Conservation (phyloP, 1,140 invertebrate genomes). For the Drosophila nikananu region DNA sequence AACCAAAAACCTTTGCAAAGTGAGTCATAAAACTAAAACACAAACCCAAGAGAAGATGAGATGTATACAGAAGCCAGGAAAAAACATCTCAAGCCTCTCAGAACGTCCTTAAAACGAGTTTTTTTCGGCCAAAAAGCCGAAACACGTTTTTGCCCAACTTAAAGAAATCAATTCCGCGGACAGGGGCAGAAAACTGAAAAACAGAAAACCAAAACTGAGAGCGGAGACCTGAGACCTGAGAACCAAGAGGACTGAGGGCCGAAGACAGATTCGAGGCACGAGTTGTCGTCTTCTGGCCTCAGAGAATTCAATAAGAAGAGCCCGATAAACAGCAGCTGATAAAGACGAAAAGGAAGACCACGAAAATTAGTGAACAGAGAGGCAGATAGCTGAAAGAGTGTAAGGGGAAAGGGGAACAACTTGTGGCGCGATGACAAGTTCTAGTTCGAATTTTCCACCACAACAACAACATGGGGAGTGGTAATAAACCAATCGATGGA, state of each 20-base stretch:
- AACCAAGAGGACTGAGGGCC: conserved; percentile 5
- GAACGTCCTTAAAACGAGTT: conserved; percentile 76
- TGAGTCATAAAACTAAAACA: conserved; percentile 64
- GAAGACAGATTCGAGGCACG: conserved; percentile 54
- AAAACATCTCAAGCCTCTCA: conserved; percentile 7
- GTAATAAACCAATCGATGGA: conserved; percentile 73
- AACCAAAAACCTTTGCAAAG: conserved; percentile 27
- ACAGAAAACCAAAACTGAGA: conserved; percentile 3
- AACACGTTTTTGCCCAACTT: conserved; percentile 71
- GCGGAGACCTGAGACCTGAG: conserved; percentile 16
- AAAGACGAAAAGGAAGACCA: conserved; percentile 65
- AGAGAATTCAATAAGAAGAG: conserved; percentile 70
- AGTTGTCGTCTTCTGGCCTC: conserved; percentile 44
- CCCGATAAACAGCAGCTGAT: conserved; percentile 77
- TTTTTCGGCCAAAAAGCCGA: conserved; percentile 52
- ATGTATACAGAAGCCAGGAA: conserved; percentile 20
- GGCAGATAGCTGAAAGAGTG: conserved; percentile 19
- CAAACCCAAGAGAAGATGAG: conserved; percentile 36
- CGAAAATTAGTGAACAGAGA: conserved; percentile 69
- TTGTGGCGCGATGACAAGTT: conserved; percentile 79
- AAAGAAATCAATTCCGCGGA: conserved; percentile 69
- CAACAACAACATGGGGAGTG: conserved; percentile 7
- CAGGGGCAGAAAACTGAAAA: conserved; percentile 1
- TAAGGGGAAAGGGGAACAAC: conserved; percentile 51
- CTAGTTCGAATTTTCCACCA: conserved; percentile 5